phyloP scores from a whole-genome alignment of 2,888 invertebrate species.

The Hipparchia semele region DNA sequence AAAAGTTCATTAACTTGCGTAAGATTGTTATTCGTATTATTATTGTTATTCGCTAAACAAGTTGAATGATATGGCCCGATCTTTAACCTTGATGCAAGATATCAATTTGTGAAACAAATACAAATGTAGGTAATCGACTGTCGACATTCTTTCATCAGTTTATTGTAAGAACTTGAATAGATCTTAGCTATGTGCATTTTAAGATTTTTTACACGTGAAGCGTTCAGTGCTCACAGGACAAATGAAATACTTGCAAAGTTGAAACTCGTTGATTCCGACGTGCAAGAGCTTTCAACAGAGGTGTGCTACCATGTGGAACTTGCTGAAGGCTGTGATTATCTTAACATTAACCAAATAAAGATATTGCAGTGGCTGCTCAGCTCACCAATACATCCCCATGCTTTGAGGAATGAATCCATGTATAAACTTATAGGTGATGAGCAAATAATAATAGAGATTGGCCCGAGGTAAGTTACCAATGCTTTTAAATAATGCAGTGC shows the following conservation, averaged over 20 bases:
- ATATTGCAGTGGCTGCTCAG: slow-evolving; percentile 91
- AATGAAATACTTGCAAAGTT: slow-evolving; percentile 82
- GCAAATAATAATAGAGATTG: slow-evolving; percentile 90
- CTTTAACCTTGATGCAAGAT: slow-evolving; percentile 78
- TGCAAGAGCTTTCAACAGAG: slow-evolving; percentile 86
- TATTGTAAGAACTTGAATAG: slow-evolving; percentile 23
- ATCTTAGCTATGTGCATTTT: slow-evolving; percentile 75
- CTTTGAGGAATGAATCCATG: slow-evolving; percentile 79
- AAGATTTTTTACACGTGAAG: slow-evolving; percentile 85
- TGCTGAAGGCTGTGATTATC: slow-evolving; percentile 67
- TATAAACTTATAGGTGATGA: slow-evolving; percentile 68
- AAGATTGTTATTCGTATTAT: slow-evolving; percentile 63
- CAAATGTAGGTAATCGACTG: background rate
- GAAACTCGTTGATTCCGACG: slow-evolving; percentile 68
- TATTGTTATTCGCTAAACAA: slow-evolving; percentile 60
- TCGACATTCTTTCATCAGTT: slow-evolving; percentile 23
- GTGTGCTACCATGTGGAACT: slow-evolving; percentile 92
- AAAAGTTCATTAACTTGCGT: slow-evolving; percentile 55
- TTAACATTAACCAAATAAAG: slow-evolving; percentile 84
- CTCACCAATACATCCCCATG: slow-evolving; percentile 85
- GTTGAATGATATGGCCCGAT: slow-evolving; percentile 52
- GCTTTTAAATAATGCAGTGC: background rate
- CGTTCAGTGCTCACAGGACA: slow-evolving; percentile 83
- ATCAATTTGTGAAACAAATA: slow-evolving; percentile 37
- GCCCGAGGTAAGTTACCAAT: slow-evolving; percentile 87